phyloP scores from a whole-genome alignment of 2,888 invertebrate species.

The Orchesella flavescens region DNA sequence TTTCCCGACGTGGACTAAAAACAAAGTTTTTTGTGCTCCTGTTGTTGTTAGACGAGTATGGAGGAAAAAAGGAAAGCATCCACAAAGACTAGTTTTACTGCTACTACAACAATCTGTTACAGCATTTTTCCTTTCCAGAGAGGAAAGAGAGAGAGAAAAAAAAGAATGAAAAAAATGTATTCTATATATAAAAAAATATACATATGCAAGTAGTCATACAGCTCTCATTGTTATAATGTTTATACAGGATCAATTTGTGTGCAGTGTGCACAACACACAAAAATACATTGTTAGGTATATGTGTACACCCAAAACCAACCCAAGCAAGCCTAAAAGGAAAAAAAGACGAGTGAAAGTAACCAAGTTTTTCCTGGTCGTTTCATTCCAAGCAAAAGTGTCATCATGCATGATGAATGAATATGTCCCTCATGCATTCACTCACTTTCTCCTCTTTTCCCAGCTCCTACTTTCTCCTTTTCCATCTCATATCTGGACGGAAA shows the following conservation, averaged over 20 bases:
- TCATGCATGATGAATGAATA: slow-evolving; percentile 66
- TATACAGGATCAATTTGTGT: no score
- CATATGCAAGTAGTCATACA: not conserved
- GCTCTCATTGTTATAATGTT: no score
- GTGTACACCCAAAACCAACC: not conserved
- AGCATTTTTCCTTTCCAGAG: not conserved
- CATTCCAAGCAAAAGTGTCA: slow-evolving; percentile 53
- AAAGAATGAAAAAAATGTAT: not conserved
- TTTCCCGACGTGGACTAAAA: no score
- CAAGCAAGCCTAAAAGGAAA: not conserved
- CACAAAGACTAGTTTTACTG: no score
- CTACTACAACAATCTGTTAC: not conserved
- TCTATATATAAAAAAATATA: not conserved
- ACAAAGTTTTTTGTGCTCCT: no score
- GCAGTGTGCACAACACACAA: no score
- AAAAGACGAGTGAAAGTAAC: not conserved
- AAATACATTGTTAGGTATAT: no score
- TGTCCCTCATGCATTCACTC: slow-evolving; percentile 58
- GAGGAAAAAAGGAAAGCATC: no score
- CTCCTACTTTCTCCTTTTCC: slow-evolving; percentile 29
- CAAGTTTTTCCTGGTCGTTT: slow-evolving; percentile 20
- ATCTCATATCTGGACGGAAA: not conserved
- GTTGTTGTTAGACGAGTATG: no score
- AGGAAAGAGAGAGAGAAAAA: no score
- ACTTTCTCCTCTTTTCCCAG: not conserved